Evolutionary conservation across 2,113 vertebrate species (phyloP).

Genomic region (Calyptomena viridis): DNA sequence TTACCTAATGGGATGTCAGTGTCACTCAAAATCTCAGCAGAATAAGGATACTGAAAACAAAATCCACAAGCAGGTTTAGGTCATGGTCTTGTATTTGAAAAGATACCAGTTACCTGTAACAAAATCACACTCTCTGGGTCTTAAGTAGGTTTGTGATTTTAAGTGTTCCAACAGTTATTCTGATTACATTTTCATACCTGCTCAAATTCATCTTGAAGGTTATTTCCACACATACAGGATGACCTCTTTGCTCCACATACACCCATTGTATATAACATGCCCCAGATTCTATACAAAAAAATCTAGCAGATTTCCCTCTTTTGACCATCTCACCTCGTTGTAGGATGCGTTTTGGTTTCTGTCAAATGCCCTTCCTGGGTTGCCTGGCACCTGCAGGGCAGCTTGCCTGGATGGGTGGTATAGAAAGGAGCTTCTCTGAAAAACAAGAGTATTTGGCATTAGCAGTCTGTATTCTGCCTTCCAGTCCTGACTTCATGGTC

Average conservation of each 20-base stretch:
- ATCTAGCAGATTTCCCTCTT: background rate
- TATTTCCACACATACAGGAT: background rate
- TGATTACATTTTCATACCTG: background rate
- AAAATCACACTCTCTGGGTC: background rate
- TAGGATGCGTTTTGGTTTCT: background rate
- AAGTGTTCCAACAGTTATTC: background rate
- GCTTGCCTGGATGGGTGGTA: background rate
- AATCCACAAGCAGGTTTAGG: background rate
- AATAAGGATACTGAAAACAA: slow-evolving; percentile 16
- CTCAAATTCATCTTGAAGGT: background rate
- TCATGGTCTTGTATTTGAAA: background rate
- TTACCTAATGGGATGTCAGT: slow-evolving; percentile 16
- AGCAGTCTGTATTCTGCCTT: background rate
- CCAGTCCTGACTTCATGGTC: background rate
- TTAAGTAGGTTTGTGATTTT: background rate
- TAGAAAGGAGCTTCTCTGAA: background rate
- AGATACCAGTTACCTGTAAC: background rate
- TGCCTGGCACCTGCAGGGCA: background rate
- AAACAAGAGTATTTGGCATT: background rate
- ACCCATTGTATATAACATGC: fast-evolving
- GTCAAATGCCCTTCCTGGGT: background rate
- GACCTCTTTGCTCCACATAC: background rate
- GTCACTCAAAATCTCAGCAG: background rate
- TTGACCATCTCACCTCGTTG: background rate
- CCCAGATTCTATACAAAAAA: background rate